Conservation (phyloP, 1,140 invertebrate species). For the Drosophila hydei region DNA sequence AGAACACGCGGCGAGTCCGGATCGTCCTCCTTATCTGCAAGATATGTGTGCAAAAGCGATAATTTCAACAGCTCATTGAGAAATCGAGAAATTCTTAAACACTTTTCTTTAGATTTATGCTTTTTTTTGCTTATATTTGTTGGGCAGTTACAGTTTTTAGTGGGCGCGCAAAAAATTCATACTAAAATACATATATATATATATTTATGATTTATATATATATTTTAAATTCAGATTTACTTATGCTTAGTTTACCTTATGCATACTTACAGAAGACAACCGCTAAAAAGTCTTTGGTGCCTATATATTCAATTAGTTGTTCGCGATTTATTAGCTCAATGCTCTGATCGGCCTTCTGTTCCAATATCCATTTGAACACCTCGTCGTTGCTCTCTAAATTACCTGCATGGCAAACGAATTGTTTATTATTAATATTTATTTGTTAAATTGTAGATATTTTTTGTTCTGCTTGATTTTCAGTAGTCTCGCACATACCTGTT, state of each 20-base stretch:
- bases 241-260: constrained; percentile 57
- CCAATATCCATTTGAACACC: constrained; percentile 95
- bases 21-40: constrained; percentile 92
- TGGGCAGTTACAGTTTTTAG: constrained; percentile 84
- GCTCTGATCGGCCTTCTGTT: constrained; percentile 96
- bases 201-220: not conserved
- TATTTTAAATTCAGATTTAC: constrained; percentile 3
- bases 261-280: constrained; percentile 95
- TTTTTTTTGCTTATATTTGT: constrained; percentile 30
- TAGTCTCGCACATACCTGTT: constrained; percentile 70
- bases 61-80: no score
- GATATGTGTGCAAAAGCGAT: no score
- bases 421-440: not conserved
- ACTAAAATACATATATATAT: constrained; percentile 23
- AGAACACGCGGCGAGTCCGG: constrained; percentile 90
- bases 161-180: constrained; percentile 55
- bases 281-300: constrained; percentile 95
- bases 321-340: constrained; percentile 96
- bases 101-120: not conserved
- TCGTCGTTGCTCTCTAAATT: constrained; percentile 93
- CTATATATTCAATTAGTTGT: constrained; percentile 93
- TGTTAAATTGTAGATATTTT: not conserved
- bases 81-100: constrained; percentile 14
- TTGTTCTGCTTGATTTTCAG: constrained; percentile 2
- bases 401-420: constrained; percentile 86